phyloP scores from a whole-genome alignment of 2,888 invertebrate genomes.

The Lumbricus terrestris region DNA sequence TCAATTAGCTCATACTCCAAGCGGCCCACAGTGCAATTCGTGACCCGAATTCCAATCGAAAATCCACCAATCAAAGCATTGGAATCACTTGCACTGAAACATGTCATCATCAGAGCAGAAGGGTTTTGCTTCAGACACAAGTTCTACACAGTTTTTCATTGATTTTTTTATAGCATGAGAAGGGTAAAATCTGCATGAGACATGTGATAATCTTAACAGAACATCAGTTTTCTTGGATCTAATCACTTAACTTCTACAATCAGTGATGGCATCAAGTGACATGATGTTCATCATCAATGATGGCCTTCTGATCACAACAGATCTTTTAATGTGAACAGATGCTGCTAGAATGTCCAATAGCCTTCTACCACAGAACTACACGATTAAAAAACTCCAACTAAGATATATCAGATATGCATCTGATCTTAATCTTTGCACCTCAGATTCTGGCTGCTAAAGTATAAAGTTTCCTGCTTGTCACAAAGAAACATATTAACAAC shows the following conservation, averaged over 20 bases:
- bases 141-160: too few species aligned
- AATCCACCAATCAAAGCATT: neutral
- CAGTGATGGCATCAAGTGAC: neutral
- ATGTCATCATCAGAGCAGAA: neutral
- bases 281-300: neutral
- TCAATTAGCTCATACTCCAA: neutral
- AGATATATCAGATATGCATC: too few species aligned
- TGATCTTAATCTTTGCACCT: neutral
- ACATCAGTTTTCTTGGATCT: too few species aligned
- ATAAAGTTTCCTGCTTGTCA: neutral
- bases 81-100: neutral
- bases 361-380: neutral
- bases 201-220: too few species aligned
- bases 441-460: neutral
- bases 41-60: neutral
- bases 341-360: neutral
- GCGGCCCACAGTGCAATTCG: neutral
- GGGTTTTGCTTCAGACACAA: too few species aligned
- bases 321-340: neutral
- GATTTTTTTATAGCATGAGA: too few species aligned
- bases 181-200: too few species aligned
- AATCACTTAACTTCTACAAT: neutral
- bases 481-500: neutral
- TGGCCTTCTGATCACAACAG: neutral
- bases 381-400: neutral